Evolutionary conservation across 2,797 vertebrate species (phyloP).

Genomic region (Bovichtus variegatus): DNA sequence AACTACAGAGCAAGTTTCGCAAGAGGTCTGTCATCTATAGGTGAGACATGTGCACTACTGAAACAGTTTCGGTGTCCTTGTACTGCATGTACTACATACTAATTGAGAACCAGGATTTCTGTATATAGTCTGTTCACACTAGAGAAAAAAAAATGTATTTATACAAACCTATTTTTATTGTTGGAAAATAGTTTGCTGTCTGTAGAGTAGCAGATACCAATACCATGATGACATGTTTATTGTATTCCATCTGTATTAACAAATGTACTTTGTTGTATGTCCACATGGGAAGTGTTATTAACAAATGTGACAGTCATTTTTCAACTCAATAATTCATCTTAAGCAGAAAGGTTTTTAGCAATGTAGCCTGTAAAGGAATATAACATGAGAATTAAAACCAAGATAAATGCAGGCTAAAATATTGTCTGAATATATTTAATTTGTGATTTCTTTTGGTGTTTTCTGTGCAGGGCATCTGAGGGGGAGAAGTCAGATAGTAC

Average conservation of each 20-base stretch:
- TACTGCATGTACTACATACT: background rate
- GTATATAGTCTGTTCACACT: background rate
- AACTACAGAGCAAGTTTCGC: slow-evolving; percentile 94
- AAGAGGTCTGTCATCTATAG: slow-evolving; percentile 89
- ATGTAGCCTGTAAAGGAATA: background rate
- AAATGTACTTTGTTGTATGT: background rate
- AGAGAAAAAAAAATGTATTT: too few relatives aligned
- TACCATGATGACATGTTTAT: background rate
- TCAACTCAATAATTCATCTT: background rate
- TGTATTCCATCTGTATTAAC: background rate
- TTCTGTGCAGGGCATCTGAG: slow-evolving; percentile 79
- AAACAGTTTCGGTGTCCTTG: background rate
- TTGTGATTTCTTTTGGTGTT: background rate
- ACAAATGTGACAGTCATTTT: background rate
- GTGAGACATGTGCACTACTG: slow-evolving; percentile 75
- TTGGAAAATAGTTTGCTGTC: background rate
- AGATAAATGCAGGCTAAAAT: background rate
- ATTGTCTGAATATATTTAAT: background rate
- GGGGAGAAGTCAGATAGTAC: slow-evolving; percentile 73
- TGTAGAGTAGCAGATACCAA: background rate
- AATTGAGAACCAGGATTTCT: background rate
- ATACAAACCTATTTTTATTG: too few relatives aligned
- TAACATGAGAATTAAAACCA: background rate
- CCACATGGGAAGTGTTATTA: background rate
- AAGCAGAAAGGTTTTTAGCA: background rate